A percentile compares a stretch with the other conserved stretches of the same genome.
These are phyloP conservation scores for Papilio helenus DNA, from an alignment of 1,140 invertebrate genomes.

Conservation along the genomic window DNA sequence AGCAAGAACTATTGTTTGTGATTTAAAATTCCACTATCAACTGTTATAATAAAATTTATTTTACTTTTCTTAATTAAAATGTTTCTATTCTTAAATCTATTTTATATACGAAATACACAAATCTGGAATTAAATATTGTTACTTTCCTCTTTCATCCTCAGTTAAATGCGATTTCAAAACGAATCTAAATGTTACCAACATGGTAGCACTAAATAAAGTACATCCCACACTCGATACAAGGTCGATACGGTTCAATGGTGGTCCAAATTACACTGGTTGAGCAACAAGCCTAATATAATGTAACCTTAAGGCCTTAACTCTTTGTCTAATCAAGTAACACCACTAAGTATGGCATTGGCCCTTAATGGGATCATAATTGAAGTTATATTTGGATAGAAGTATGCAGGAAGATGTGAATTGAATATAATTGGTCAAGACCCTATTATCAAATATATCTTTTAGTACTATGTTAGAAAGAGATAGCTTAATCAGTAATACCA, in stretches of 20 bases:
- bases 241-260: constrained; percentile 19
- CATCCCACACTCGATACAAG: constrained; percentile 3
- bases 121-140: not conserved
- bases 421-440: not conserved
- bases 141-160: not conserved
- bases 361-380: constrained; percentile 11
- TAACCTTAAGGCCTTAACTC: constrained; percentile 2
- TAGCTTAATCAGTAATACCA: not conserved
- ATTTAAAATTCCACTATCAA: too few relatives aligned
- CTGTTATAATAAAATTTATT: too few relatives aligned
- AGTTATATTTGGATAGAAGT: not conserved
- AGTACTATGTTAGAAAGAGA: not conserved
- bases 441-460: not conserved
- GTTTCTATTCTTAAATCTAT: too few relatives aligned
- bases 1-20: too few relatives aligned
- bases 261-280: not conserved
- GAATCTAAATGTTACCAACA: not conserved
- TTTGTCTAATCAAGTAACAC: constrained; percentile 11
- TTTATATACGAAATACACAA: too few relatives aligned
- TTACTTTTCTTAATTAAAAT: too few relatives aligned
- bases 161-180: not conserved
- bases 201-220: not conserved
- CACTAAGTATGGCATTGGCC: constrained; percentile 13
- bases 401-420: not conserved
- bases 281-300: constrained; percentile 9